Evolutionary conservation across 2,113 vertebrate genomes (phyloP).

Genomic region (Coturnix japonica): DNA sequence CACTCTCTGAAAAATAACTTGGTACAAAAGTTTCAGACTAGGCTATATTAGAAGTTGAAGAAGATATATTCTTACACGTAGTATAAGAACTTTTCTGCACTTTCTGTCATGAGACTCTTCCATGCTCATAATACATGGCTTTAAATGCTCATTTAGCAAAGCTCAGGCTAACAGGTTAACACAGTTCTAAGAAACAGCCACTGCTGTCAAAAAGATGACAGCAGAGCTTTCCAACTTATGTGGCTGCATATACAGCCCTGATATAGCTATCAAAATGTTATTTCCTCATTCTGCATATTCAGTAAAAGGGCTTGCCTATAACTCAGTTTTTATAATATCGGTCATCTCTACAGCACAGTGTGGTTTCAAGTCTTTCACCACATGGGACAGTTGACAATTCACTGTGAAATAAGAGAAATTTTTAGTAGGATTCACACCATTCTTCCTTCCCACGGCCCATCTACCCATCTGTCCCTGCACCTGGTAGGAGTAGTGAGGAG

Average conservation of each 20-base stretch:
- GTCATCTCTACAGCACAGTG: background rate
- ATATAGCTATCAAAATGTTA: background rate
- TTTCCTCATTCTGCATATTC: background rate
- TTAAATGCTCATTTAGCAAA: background rate
- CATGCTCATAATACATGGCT: background rate
- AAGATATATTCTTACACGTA: background rate
- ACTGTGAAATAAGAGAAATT: background rate
- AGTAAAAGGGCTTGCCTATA: background rate
- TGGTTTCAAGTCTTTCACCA: background rate
- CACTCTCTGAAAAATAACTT: background rate
- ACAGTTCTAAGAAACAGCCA: background rate
- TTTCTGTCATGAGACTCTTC: background rate
- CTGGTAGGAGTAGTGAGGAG: background rate
- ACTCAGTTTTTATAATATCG: background rate
- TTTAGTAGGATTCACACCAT: background rate
- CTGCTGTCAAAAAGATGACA: background rate
- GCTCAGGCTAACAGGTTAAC: background rate
- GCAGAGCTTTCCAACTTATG: background rate
- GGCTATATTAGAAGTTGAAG: background rate
- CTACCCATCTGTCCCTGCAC: conserved; percentile 50
- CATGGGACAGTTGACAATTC: background rate
- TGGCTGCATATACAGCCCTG: background rate
- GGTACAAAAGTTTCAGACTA: background rate
- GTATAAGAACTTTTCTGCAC: background rate
- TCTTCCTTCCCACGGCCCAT: conserved; percentile 33